Conservation (phyloP, 2,797 vertebrate genomes). For the Ispidina picta region DNA sequence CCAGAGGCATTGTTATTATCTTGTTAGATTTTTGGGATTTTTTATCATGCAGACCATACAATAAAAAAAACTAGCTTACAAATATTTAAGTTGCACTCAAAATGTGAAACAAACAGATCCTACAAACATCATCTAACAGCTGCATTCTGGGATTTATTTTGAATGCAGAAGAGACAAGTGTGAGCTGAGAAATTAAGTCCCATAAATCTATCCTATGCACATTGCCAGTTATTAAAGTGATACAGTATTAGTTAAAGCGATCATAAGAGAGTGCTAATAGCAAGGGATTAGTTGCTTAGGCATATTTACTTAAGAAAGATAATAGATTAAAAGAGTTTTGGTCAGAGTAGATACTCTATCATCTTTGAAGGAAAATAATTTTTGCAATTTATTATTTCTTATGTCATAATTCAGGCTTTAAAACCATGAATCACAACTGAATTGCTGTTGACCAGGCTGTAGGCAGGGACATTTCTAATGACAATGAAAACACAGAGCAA, state of each 20-base stretch:
- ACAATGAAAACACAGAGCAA: neutral
- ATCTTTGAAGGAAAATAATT: constrained; percentile 64
- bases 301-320: constrained; percentile 61
- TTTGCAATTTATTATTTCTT: constrained; percentile 47
- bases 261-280: constrained; percentile 51
- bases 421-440: constrained; percentile 10
- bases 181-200: constrained; percentile 37
- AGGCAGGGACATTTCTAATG: neutral
- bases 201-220: constrained; percentile 20
- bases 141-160: constrained; percentile 45
- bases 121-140: constrained; percentile 5
- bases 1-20: neutral
- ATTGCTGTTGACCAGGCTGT: constrained; percentile 27
- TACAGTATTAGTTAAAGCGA: constrained; percentile 47
- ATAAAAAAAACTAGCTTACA: neutral
- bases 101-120: constrained; percentile 43
- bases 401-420: constrained; percentile 51
- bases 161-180: constrained; percentile 32
- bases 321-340: constrained; percentile 57
- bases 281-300: constrained; percentile 46
- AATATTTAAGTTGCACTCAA: neutral
- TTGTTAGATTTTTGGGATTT: neutral
- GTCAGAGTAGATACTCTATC: constrained; percentile 39
- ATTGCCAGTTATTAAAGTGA: constrained; percentile 48
- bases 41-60: neutral